Conservation (phyloP, 92 coral and sea anemone species). For the Epizoanthus fatuus region DNA sequence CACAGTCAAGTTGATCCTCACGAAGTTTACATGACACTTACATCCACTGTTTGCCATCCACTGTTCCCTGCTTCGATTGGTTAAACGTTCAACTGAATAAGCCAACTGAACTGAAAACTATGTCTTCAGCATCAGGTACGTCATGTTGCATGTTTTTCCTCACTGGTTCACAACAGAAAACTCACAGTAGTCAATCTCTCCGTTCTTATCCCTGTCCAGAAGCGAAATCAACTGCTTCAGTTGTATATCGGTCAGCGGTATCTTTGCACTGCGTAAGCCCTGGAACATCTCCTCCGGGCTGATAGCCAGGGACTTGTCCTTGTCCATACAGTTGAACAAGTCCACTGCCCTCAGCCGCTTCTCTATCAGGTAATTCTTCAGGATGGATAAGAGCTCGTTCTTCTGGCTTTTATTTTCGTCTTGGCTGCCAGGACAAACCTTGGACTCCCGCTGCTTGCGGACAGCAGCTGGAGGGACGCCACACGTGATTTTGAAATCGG, state of each 20-base stretch:
- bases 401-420: constrained; percentile 39
- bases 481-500: constrained; percentile 45
- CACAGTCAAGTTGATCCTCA: too few species aligned
- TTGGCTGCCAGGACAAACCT: constrained; percentile 13
- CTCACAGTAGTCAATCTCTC: constrained; percentile 74
- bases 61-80: too few species aligned
- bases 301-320: constrained; percentile 65
- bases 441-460: constrained; percentile 14
- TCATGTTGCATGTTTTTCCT: neutral
- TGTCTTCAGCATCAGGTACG: too few species aligned
- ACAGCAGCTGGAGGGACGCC: constrained; percentile 44
- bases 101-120: too few species aligned
- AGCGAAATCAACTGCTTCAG: constrained; percentile 56
- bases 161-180: constrained; percentile 71
- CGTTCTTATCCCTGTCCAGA: constrained; percentile 74
- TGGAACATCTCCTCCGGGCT: constrained; percentile 68
- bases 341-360: constrained; percentile 80
- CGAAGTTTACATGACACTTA: too few species aligned
- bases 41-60: too few species aligned
- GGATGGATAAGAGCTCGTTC: constrained; percentile 54
- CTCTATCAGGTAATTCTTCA: constrained; percentile 74
- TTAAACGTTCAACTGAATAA: too few species aligned
- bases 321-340: constrained; percentile 79
- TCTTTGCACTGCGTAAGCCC: constrained; percentile 63
- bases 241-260: constrained; percentile 75